These are phyloP conservation scores for Blastobasis adustella DNA, from an alignment of 2,888 invertebrate species.

Conservation along the genomic window DNA sequence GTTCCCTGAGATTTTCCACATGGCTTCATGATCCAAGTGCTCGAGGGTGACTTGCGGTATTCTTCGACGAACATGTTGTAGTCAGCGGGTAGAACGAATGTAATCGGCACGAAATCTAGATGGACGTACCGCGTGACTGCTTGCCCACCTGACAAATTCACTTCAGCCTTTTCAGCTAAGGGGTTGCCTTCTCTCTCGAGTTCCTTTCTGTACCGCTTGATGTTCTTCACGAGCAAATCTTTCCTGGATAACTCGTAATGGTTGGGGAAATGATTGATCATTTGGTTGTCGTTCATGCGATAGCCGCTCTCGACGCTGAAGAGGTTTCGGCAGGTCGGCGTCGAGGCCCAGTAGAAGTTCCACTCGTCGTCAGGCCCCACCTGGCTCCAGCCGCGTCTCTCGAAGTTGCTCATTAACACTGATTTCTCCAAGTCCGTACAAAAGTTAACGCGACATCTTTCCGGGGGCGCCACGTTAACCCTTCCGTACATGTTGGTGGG, in stretches of 20 bases:
- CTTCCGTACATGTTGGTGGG: constrained; percentile 62
- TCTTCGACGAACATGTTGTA: constrained; percentile 98
- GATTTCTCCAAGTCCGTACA: constrained; percentile 49
- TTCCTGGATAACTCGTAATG: constrained; percentile 96
- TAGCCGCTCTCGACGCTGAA: constrained; percentile 75
- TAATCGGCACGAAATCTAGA: constrained; percentile 94
- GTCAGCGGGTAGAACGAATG: constrained; percentile 95
- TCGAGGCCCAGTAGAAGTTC: constrained; percentile 97
- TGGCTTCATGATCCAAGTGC: constrained; percentile 99
- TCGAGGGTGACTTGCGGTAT: constrained; percentile 93
- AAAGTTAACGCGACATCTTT: constrained; percentile 63
- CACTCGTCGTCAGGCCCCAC: constrained; percentile 92
- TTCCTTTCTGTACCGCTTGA: constrained; percentile 94
- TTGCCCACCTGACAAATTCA: constrained; percentile 74
- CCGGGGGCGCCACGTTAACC: constrained; percentile 43
- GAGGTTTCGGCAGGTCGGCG: constrained; percentile 90
- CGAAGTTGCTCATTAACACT: constrained; percentile 46
- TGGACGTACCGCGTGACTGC: constrained; percentile 83
- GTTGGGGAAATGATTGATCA: constrained; percentile 96
- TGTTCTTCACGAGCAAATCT: constrained; percentile 96
- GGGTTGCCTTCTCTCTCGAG: constrained; percentile 92
- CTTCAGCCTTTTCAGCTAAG: constrained; percentile 83
- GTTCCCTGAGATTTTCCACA: constrained; percentile 95
- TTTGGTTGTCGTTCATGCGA: constrained; percentile 85
- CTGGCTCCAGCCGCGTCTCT: constrained; percentile 79